Evolutionary conservation across 2,888 invertebrate genomes (phyloP).

Genomic region (Uloborus plumipes): DNA sequence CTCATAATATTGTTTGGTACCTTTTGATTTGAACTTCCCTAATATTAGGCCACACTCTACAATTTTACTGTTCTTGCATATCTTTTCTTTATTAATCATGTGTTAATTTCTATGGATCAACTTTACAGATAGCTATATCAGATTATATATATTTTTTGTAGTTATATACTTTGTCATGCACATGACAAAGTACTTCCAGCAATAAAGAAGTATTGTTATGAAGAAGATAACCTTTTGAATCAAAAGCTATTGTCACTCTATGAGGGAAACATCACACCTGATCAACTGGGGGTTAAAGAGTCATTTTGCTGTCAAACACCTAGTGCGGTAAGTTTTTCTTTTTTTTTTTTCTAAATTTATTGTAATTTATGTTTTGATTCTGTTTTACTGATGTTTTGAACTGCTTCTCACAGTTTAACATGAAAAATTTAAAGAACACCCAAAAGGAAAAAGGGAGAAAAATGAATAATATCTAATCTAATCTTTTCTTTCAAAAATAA

Average conservation of each 20-base stretch:
- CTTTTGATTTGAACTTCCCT: no score
- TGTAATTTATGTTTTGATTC: not conserved
- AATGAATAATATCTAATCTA: no score
- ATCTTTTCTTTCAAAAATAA: no score
- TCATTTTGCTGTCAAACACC: slow-evolving; percentile 70
- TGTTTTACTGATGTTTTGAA: not conserved
- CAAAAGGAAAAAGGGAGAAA: no score
- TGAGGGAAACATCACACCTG: slow-evolving; percentile 68
- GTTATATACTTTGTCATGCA: slow-evolving; percentile 69
- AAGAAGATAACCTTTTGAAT: slow-evolving; percentile 68
- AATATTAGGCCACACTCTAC: no score
- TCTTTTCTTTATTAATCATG: not conserved
- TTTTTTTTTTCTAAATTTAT: not conserved
- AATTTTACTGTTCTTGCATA: not conserved
- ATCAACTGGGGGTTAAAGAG: slow-evolving; percentile 68
- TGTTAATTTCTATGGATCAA: not conserved
- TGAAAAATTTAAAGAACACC: no score
- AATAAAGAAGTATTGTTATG: slow-evolving; percentile 67
- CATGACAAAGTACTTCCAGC: slow-evolving; percentile 69
- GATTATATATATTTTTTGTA: slow-evolving; percentile 58
- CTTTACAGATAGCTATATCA: not conserved
- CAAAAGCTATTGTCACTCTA: slow-evolving; percentile 67
- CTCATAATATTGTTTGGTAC: no score
- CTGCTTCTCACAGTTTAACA: not conserved
- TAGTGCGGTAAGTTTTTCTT: slow-evolving; percentile 68